Percentiles rank a stretch among this genome's conserved stretches.
These are phyloP conservation scores for Eulemur rufifrons DNA, from an alignment of 2,113 vertebrate species.

Conservation along the genomic window DNA sequence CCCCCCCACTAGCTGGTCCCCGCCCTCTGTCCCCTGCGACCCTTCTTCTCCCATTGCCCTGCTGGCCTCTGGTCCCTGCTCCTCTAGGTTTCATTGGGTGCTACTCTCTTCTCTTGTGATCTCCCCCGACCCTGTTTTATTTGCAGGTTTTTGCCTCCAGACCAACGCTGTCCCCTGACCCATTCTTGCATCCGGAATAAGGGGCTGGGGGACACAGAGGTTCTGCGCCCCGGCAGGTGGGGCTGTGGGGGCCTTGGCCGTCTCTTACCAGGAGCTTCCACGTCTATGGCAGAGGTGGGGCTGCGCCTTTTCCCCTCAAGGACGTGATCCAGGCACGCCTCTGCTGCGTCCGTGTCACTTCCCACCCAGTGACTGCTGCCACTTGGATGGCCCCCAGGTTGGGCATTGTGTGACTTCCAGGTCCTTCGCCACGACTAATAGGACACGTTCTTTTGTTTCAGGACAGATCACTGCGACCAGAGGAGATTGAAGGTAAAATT, in stretches of 20 bases:
- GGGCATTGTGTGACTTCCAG: not conserved
- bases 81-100: not conserved
- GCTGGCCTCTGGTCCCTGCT: not conserved
- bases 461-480: constrained; percentile 96
- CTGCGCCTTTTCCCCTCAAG: not conserved
- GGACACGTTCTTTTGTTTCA: constrained; percentile 83
- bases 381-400: not conserved
- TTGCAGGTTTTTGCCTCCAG: constrained; percentile 79
- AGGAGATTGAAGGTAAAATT: constrained; percentile 96
- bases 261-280: not conserved
- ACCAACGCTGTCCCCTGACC: constrained; percentile 51
- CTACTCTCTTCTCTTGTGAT: constrained; percentile 43
- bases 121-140: constrained; percentile 71
- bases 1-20: not conserved
- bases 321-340: not conserved
- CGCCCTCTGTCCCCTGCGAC: not conserved
- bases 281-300: too few species aligned
- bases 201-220: not conserved
- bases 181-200: constrained; percentile 58
- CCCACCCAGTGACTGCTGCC: not conserved
- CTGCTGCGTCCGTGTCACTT: not conserved
- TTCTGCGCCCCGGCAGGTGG: not conserved
- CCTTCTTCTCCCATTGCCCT: not conserved
- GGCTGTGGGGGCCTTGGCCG: not conserved
- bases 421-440: constrained; percentile 28